Base-by-base conservation (phyloP, 2,797 vertebrate species). In the Aplochiton taeniatus region DNA sequence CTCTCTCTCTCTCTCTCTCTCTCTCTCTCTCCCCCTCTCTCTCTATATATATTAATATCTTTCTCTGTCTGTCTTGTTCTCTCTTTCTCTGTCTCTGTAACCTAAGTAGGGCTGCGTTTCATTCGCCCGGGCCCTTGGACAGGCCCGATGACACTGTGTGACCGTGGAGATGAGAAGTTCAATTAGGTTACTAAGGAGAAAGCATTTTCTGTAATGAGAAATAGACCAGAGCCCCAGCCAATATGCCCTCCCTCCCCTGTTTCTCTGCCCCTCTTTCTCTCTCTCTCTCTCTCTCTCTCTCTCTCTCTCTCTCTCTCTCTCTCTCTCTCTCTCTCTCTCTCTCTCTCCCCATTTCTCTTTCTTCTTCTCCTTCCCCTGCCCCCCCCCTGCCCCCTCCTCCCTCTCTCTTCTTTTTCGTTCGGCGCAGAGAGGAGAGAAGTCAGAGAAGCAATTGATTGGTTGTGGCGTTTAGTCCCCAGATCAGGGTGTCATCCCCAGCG, bases 371-470 rank as follows among this genome's bases (percentile, higher is more conserved):
- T 70, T 69, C 62, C 69, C 77, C 73, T 80, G 75, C 73, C 43
- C 14, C 13, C 14, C 11, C 49, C 11, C 61, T 9, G 6, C 18
- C 31, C 5, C 11, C 17, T n/a, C 6, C 50, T 18, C 41, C 13
- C 31, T 44, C 6, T 12, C 18, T 18, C 60, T 4, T 14, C 14
- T 16, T 61, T 20, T 41, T 52, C 54, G 42, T 56, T 43, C 20
- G 20, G 6, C 54, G 91, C 91, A 88, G 90, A 90, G 90, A 91
- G 91, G 92, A 90, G 89, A 89, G 90, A 89, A 94, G 92, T 90
- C 92, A 94, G 93, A 94, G 94, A 94, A 94, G 93, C 92, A 94
- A 94, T 93, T 95, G 93, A 95, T 95, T 96, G 93, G 93, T 95
- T 94, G 94, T 96, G 95, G 94, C 94, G 95, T 95, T 94, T 94